A percentile compares a stretch with the other conserved stretches of the same genome.
These are phyloP conservation scores for Eutolmus rufibarbis DNA, from an alignment of 2,888 invertebrate genomes.

Conservation along the genomic window DNA sequence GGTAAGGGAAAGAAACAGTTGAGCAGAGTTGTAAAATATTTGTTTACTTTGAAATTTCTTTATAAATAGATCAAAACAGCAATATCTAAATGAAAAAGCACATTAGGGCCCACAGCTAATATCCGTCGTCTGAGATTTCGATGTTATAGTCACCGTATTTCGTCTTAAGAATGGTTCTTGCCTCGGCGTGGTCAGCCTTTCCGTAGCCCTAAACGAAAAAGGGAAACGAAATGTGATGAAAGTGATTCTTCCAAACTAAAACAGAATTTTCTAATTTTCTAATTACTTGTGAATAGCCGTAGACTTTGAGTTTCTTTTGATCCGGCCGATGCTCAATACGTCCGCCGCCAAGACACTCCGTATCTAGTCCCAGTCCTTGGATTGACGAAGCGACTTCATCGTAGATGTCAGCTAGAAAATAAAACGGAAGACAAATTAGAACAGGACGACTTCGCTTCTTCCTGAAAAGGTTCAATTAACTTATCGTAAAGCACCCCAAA, in stretches of 20 bases:
- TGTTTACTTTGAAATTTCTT: neutral
- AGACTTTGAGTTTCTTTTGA: conserved; percentile 82
- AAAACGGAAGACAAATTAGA: neutral
- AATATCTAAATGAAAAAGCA: neutral
- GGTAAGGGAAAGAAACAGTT: neutral
- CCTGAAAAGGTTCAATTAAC: conserved; percentile 4
- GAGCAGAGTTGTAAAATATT: neutral
- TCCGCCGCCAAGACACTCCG: conserved; percentile 91
- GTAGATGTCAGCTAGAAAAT: conserved; percentile 78
- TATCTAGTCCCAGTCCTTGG: conserved; percentile 66
- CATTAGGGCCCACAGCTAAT: conserved; percentile 62
- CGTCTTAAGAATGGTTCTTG: conserved; percentile 77
- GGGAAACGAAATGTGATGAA: conserved; percentile 14
- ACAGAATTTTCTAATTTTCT: neutral
- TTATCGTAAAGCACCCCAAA: neutral
- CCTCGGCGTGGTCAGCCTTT: conserved; percentile 83
- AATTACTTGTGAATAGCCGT: conserved; percentile 86
- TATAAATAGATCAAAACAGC: neutral
- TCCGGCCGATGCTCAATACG: conserved; percentile 84
- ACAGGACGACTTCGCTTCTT: neutral
- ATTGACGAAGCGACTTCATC: conserved; percentile 65
- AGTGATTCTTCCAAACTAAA: neutral
- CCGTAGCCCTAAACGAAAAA: conserved; percentile 76
- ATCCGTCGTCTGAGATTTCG: conserved; percentile 69
- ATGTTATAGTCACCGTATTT: conserved; percentile 79